Evolutionary conservation across 2,888 invertebrate species (phyloP).

Genomic region (Melinaea menophilus): DNA sequence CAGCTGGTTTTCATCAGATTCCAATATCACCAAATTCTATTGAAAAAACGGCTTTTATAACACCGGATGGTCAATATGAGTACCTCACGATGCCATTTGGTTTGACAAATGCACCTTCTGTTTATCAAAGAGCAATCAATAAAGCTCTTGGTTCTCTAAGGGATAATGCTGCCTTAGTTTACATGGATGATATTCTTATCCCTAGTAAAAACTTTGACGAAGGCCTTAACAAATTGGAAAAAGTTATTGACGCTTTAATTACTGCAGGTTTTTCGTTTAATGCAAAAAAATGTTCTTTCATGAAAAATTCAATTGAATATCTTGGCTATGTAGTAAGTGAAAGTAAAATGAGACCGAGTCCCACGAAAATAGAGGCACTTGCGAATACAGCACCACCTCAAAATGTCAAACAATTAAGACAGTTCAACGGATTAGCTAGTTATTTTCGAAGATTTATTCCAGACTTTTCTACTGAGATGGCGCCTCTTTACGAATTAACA

Average conservation of each 20-base stretch:
- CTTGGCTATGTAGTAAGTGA: conserved; percentile 32
- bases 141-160: conserved; percentile 17
- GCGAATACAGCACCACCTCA: conserved; percentile 33
- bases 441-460: conserved; percentile 29
- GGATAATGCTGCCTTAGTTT: conserved; percentile 16
- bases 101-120: conserved; percentile 22
- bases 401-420: conserved; percentile 35
- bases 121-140: conserved; percentile 24
- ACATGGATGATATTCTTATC: conserved; percentile 28
- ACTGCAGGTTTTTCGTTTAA: neutral
- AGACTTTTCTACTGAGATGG: conserved; percentile 23
- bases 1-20: conserved; percentile 28
- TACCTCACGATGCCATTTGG: conserved; percentile 27
- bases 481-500: conserved; percentile 23
- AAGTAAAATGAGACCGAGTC: conserved; percentile 35
- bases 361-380: conserved; percentile 37
- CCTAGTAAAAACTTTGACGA: conserved; percentile 6
- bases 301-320: conserved; percentile 30
- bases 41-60: conserved; percentile 26
- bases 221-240: conserved; percentile 6
- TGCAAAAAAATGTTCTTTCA: conserved; percentile 3
- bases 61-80: conserved; percentile 22
- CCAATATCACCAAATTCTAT: conserved; percentile 17
- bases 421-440: conserved; percentile 31
- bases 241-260: neutral